Conservation (phyloP, 2,888 invertebrate species). For the Macropis europaea region DNA sequence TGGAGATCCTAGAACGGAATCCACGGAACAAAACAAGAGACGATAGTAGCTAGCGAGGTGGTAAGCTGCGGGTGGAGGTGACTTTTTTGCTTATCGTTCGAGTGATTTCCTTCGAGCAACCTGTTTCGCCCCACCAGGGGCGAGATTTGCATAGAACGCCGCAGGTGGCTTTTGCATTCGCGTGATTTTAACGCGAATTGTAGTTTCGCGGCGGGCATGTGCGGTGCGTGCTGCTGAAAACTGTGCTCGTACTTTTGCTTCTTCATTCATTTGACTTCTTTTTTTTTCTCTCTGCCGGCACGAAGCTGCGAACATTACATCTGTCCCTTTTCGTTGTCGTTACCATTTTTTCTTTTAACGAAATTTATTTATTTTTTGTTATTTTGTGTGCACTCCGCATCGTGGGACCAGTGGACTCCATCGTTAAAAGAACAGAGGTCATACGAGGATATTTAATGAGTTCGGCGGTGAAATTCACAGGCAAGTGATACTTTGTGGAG, state of each 20-base stretch:
- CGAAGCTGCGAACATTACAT: not conserved
- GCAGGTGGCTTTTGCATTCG: slow-evolving; percentile 29
- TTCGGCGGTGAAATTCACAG: slow-evolving; percentile 43
- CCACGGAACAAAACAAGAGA: not conserved
- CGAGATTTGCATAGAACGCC: slow-evolving; percentile 31
- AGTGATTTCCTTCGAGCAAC: slow-evolving; percentile 37
- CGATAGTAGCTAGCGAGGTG: not conserved
- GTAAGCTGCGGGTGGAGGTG: slow-evolving; percentile 17
- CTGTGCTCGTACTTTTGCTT: too few species aligned
- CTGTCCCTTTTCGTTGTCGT: not conserved
- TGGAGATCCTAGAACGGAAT: not conserved
- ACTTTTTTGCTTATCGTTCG: slow-evolving; percentile 10
- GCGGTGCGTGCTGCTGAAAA: slow-evolving; percentile 22
- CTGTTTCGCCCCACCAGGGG: slow-evolving; percentile 50
- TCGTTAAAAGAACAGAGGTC: not conserved
- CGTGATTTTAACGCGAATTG: slow-evolving; percentile 42
- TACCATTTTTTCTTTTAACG: too few species aligned
- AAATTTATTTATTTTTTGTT: not conserved
- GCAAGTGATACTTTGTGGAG: slow-evolving; percentile 45
- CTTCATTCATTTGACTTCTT: too few species aligned
- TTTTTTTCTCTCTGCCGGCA: not conserved
- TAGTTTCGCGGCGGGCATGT: slow-evolving; percentile 43
- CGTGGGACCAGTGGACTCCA: not conserved
- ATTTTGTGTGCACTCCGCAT: not conserved
- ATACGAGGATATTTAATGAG: slow-evolving; percentile 49